Percentiles rank a stretch among this genome's conserved stretches.
Conservation (phyloP, 2,888 invertebrate genomes). For the Galerucella pusilla region DNA sequence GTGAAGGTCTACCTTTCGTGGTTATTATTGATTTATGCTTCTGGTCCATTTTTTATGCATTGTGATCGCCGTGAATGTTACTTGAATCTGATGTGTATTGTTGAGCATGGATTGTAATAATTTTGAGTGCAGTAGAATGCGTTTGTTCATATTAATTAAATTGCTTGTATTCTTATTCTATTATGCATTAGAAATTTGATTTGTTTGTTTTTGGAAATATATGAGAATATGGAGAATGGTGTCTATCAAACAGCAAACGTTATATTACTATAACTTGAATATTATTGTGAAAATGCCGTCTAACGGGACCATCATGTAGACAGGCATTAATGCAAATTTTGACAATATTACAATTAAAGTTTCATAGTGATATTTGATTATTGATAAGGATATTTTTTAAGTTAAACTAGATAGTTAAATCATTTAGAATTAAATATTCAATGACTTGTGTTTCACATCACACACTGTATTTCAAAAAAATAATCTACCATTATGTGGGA, state of each 20-base stretch:
- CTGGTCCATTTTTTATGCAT: no score
- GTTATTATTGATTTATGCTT: no score
- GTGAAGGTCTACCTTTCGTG: no score
- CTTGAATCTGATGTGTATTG: no score
- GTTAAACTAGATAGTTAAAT: slow-evolving; percentile 26
- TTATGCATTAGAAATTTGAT: background rate
- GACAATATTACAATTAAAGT: slow-evolving; percentile 62
- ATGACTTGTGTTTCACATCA: background rate
- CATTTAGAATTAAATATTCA: slow-evolving; percentile 21
- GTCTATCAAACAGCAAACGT: background rate
- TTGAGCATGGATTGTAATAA: no score
- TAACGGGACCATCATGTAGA: slow-evolving; percentile 49
- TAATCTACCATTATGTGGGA: no score
- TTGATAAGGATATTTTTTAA: slow-evolving; percentile 18
- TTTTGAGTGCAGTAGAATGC: no score
- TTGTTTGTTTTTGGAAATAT: background rate
- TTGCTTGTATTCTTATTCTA: no score
- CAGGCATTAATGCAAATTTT: slow-evolving; percentile 54
- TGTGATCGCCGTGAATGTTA: no score
- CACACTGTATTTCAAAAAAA: background rate
- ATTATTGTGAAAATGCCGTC: slow-evolving; percentile 38
- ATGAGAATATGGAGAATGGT: background rate
- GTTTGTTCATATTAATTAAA: no score
- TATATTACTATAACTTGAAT: slow-evolving; percentile 1
- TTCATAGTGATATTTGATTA: slow-evolving; percentile 61